Evolutionary conservation across 2,113 vertebrate species (phyloP), one percentile per base, ranked within the genome.

Genomic region (Arenaria interpres): DNA sequence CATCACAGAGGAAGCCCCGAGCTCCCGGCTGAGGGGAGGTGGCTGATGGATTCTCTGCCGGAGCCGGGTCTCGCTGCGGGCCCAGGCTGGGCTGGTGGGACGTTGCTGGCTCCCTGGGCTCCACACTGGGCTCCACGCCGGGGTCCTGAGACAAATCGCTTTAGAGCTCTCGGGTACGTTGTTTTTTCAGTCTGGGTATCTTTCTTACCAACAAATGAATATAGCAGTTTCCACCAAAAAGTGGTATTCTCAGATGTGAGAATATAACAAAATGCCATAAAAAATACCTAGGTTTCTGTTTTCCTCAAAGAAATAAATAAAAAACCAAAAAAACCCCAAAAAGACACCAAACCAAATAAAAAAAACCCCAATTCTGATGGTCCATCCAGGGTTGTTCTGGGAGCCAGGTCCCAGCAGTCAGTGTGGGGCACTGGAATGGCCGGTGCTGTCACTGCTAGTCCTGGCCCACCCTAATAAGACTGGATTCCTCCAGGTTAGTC

Each of bases 371-470:
- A 24, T 64, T 18, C 33, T 48, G 39, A 5, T 54, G 51, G 25
- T 46, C 62, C 12, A 2, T 7, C 2, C 30, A 12, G 46, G 20
- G 16, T n/a, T 41, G 15, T 56, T 24, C 33, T 53, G 48, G 43
- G 51, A 46, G 60, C 10, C n/a, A 32, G 72, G 32, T 59, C 60
- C 60, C 63, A 33, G n/a, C 69, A 12, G 30, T 5, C 18, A 5
- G 33, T 3, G 33, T 19, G 48, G 48, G 30, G 76, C 76, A 14
- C 45, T 10, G 6, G 21, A 8, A 11, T 1, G 41, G 35, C 62
- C 7, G 1, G 15, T 63, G 23, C 75, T 45, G 43, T 69, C 10
- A 0, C 68, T 35, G n/a, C 63, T 14, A 0, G 7, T 41, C 4
- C 5, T 33, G n/a, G 33, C 62, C 28, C 43, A 10, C 9, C 39